Percentiles rank a stretch among this genome's conserved stretches.
Evolutionary conservation across 2,888 invertebrate genomes (phyloP).

Genomic region (Cyclophora albipunctata): DNA sequence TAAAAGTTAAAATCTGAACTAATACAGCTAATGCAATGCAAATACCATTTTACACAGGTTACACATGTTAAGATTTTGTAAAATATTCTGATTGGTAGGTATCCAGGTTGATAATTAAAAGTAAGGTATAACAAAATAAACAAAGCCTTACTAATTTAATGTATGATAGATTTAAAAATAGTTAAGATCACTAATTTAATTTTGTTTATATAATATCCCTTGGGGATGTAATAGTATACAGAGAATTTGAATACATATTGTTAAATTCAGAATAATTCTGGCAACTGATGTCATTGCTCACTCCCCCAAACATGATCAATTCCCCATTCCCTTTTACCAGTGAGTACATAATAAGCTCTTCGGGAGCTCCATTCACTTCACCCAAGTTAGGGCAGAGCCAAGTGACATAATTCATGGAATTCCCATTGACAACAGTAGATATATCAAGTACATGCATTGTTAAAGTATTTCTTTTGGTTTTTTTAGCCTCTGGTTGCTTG

Average conservation of each 20-base stretch:
- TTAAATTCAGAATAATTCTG: slow-evolving; percentile 76
- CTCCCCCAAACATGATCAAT: slow-evolving; percentile 96
- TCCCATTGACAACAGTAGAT: slow-evolving; percentile 79
- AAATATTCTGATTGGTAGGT: too few relatives aligned
- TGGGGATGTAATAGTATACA: slow-evolving; percentile 85
- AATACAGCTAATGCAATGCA: too few relatives aligned
- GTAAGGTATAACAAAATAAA: too few relatives aligned
- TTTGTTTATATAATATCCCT: slow-evolving; percentile 77
- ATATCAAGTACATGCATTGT: slow-evolving; percentile 92
- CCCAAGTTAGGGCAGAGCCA: slow-evolving; percentile 83
- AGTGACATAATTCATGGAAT: slow-evolving; percentile 77
- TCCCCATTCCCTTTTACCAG: slow-evolving; percentile 93
- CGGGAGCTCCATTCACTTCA: slow-evolving; percentile 82
- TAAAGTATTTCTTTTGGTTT: slow-evolving; percentile 80
- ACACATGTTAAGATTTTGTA: too few relatives aligned
- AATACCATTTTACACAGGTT: too few relatives aligned
- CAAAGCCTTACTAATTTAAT: too few relatives aligned
- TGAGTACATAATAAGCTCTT: slow-evolving; percentile 92
- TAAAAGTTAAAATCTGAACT: too few relatives aligned
- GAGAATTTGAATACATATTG: slow-evolving; percentile 82
- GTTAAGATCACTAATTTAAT: too few relatives aligned
- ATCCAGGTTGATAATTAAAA: too few relatives aligned
- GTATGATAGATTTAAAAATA: too few relatives aligned
- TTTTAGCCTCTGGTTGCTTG: slow-evolving; percentile 70
- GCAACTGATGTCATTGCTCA: slow-evolving; percentile 84